These are phyloP conservation scores for Platorchestia sp. DNA, from an alignment of 1,140 invertebrate genomes.

Conservation along the genomic window DNA sequence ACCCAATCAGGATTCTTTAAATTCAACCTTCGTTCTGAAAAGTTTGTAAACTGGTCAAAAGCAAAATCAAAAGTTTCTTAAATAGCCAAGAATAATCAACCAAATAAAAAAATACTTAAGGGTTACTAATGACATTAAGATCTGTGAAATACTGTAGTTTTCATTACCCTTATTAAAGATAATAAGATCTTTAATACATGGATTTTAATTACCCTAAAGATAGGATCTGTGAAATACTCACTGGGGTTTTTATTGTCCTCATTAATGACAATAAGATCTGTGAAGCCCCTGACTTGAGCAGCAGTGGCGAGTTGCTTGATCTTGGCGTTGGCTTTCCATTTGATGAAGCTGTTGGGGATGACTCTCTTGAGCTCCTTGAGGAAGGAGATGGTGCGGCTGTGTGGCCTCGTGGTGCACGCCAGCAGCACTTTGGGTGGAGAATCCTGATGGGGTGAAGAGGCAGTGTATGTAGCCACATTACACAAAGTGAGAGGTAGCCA, in stretches of 20 bases:
- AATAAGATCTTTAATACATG: too few relatives aligned
- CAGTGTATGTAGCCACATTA: background rate
- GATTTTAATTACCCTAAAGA: background rate
- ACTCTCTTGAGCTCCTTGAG: slow-evolving; percentile 32
- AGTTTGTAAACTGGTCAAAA: too few relatives aligned
- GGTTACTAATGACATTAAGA: too few relatives aligned
- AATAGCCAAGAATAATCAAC: too few relatives aligned
- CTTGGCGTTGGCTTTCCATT: slow-evolving; percentile 42
- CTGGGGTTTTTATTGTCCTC: slow-evolving; percentile 87
- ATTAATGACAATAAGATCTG: slow-evolving; percentile 94
- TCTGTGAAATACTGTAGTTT: too few relatives aligned
- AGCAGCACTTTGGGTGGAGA: slow-evolving; percentile 27
- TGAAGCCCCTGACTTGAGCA: slow-evolving; percentile 76
- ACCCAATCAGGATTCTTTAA: background rate
- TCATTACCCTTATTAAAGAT: too few relatives aligned
- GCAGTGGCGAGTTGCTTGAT: background rate
- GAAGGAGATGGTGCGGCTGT: slow-evolving; percentile 12
- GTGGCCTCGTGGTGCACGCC: background rate
- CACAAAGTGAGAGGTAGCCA: too few relatives aligned
- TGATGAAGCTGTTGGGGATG: slow-evolving; percentile 32
- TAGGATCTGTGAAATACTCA: background rate
- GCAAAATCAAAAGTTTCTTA: too few relatives aligned
- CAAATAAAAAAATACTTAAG: too few relatives aligned
- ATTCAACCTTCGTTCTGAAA: too few relatives aligned
- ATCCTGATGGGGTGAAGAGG: background rate